Percentiles rank a stretch among this genome's conserved stretches.
Conservation (phyloP, 2,113 vertebrate species). For the Lutjanus erythropterus region DNA sequence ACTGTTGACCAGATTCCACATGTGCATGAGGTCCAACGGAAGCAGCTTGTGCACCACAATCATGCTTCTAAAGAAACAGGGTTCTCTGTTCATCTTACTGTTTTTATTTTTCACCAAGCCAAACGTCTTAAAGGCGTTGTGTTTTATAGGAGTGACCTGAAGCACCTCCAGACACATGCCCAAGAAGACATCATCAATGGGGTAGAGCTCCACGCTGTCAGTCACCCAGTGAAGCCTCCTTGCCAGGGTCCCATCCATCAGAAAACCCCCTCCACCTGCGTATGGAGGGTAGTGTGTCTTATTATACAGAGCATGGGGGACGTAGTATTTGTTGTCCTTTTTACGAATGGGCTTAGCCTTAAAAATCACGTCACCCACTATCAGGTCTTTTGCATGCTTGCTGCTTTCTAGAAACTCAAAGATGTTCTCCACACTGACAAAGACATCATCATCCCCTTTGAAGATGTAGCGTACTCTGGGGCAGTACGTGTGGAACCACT, state of each 20-base stretch:
- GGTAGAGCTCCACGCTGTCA: slow-evolving; percentile 91
- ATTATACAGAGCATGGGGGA: slow-evolving; percentile 89
- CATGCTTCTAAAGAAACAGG: slow-evolving; percentile 94
- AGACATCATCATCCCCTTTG: slow-evolving; percentile 96
- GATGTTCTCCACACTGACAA: slow-evolving; percentile 91
- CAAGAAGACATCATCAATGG: slow-evolving; percentile 96
- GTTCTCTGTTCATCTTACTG: slow-evolving; percentile 95
- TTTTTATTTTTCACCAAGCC: slow-evolving; percentile 93
- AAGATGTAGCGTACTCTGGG: slow-evolving; percentile 88
- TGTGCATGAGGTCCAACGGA: slow-evolving; percentile 89
- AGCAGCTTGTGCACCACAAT: slow-evolving; percentile 98
- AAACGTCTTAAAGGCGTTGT: slow-evolving; percentile 96
- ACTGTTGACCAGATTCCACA: slow-evolving; percentile 95
- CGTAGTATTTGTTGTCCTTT: slow-evolving; percentile 96
- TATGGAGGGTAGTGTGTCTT: slow-evolving; percentile 93
- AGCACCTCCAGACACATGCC: slow-evolving; percentile 96
- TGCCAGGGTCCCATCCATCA: slow-evolving; percentile 90
- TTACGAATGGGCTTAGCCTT: slow-evolving; percentile 92
- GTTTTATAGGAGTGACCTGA: slow-evolving; percentile 87
- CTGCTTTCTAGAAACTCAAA: slow-evolving; percentile 90
- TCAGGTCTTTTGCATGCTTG: slow-evolving; percentile 83
- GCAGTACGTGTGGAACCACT: slow-evolving; percentile 95
- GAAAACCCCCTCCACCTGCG: slow-evolving; percentile 94
- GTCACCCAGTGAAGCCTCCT: slow-evolving; percentile 87
- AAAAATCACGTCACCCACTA: slow-evolving; percentile 92